Evolutionary conservation across 2,797 vertebrate species (phyloP).

Genomic region (Epinephelus malabaricus): DNA sequence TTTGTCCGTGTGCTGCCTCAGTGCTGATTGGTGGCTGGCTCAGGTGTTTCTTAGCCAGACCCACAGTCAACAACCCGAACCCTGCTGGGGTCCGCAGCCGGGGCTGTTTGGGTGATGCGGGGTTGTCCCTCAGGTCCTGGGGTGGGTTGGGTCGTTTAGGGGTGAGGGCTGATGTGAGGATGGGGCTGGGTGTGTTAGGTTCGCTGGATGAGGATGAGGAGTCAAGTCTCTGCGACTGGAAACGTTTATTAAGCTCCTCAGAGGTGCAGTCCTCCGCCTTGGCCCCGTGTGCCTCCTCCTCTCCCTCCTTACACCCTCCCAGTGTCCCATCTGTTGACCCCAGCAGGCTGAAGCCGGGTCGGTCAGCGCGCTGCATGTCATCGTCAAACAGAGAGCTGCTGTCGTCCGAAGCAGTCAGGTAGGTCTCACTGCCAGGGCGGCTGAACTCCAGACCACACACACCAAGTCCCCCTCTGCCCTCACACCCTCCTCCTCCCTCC

Average conservation of each 20-base stretch:
- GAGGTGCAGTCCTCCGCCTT: conserved; percentile 87
- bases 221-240: conserved; percentile 92
- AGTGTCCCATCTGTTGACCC: conserved; percentile 47
- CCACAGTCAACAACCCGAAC: conserved; percentile 85
- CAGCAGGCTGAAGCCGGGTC: conserved; percentile 74
- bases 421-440: conserved; percentile 89
- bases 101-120: conserved; percentile 84
- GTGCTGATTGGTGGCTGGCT: conserved; percentile 94
- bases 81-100: conserved; percentile 87
- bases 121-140: conserved; percentile 78
- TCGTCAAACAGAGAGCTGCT: conserved; percentile 95
- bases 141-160: conserved; percentile 87
- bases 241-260: conserved; percentile 93
- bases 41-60: conserved; percentile 91
- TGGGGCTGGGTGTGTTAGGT: conserved; percentile 89
- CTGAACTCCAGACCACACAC: conserved; percentile 78
- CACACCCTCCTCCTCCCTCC: conserved; percentile 75
- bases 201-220: conserved; percentile 93
- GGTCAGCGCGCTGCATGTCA: conserved; percentile 88
- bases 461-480: conserved; percentile 74
- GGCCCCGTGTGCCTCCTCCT: conserved; percentile 49
- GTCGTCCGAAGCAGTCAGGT: conserved; percentile 94
- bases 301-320: conserved; percentile 46
- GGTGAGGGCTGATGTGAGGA: conserved; percentile 86
- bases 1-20: conserved; percentile 89